Evolutionary conservation across 2,797 vertebrate genomes (phyloP), one percentile per base, ranked within the genome.

Genomic region (Clarias platycephalus): DNA sequence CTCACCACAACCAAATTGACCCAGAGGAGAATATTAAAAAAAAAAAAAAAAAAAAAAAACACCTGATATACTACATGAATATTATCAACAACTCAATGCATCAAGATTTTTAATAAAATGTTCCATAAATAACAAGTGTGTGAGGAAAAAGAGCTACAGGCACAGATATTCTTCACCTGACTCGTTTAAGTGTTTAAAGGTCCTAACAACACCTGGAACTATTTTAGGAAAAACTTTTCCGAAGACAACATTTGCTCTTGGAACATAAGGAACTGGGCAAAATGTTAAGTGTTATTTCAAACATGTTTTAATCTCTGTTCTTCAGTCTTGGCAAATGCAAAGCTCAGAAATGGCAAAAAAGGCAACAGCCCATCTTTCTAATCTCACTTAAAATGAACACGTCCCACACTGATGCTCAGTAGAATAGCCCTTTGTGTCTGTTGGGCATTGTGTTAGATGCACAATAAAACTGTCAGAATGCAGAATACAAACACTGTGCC

Each of bases 201-300:
- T 67, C 74, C 86, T 71, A 72, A 26, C 31, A 87, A 64, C 72
- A 88, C 55, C 71, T 91, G 82, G 87, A 86, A 88, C 82, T 55
- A 84, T 70, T 87, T 87, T 90, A 24, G 44, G 49, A 86, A 26
- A 75, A 76, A 80, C 85, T 18, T 24, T 34, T 78, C 63, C 34
- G 62, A 70, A 87, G 83, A 82, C 84, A 88, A 88, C 67, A 71
- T 80, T 57, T 83, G 89, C 67, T 26, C 80, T 85, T 76, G 87
- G 81, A 89, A 90, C 80, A 84, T 40, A 64, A 87, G 86, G 70
- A 89, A 86, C 82, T 79, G 81, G 86, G 78, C 67, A 84, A 84
- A 75, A 80, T 58, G 60, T 84, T 66, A 62, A 66, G 83, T 85
- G 85, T 85, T 90, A 84, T 89, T 89, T 87, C 74, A 82, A 90